Evolutionary conservation across 2,797 vertebrate species (phyloP), one percentile per base, ranked within the genome.

Genomic region (Botia kubotai): DNA sequence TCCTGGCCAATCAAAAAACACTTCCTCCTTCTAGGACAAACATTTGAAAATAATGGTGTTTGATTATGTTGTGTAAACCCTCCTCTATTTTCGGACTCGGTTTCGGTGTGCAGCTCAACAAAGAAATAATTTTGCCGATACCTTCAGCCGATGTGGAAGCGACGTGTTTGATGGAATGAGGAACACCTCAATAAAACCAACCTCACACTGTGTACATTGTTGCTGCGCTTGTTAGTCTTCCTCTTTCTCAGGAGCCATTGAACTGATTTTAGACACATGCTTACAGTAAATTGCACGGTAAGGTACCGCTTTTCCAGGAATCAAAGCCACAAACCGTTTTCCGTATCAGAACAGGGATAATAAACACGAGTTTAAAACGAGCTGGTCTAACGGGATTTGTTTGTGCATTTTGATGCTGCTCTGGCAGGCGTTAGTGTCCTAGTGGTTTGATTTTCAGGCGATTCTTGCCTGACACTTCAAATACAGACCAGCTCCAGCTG

Each of bases 1-100:
- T n/a, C 29, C 50, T 66, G 14, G 12, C 2, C 60, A 73, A 52
- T 17, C 39, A 39, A 69, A 55, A 4, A 2, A 0, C 17, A 85
- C 69, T 83, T 87, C 83, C 83, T 80, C 55, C 60, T 80, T 82
- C 65, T 65, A 50, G 36, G 48, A 52, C 57, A 63, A 83, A 80
- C 50, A 53, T 19, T 67, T 12, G 36, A 43, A 82, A 81, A 74
- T 75, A 71, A 72, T 13, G 33, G 29, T 19, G 19, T 71, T 13
- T 60, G 39, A 43, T 33, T 2, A 17, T 60, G 75, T 69, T 70
- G 50, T 33, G 36, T 77, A 19, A 77, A 39, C 50, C 33, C 23
- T 46, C 23, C 14, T 7, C 29, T 75, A 76, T 50, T 48, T 69
- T 33, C n/a, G 43, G 36, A 58, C 21, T 26, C 17, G 23, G 23